Evolutionary conservation across 2,888 invertebrate genomes (phyloP), one percentile per base, ranked within the genome.

Genomic region (Cerastis leucographa): DNA sequence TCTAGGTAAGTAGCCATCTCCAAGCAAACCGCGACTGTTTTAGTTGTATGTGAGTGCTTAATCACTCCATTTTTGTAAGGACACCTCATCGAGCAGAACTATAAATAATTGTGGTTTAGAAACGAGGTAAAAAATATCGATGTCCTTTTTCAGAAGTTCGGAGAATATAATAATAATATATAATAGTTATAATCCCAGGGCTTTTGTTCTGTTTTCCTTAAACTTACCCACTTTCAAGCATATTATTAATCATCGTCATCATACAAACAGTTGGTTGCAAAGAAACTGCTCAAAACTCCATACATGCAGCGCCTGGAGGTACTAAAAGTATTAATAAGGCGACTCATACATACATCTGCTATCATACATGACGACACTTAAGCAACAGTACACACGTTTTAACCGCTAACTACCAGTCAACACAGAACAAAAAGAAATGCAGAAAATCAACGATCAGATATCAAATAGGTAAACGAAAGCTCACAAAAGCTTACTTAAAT

Each of bases 331-430:
- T 71, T 25, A 73, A 54, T 46, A 70, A 56, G n/a, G 56, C 66
- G 46, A n/a, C 56, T 56, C 29, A 66, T 64, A 80, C 74, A 49
- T 71, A 83, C 83, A 84, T 81, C 80, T 85, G 72, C 69, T 19
- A 12, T 14, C 46, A 61, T 78, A 71, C 61, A 83, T 25, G 74
- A 59, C 69, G 59, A 82, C 84, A 85, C 83, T 85, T 73, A 85
- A 77, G 81, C 76, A 76, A 71, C 71, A 74, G 54, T 69, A 84
- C 71, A 84, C 67, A 81, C 75, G 61, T 69, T 76, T 74, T 22
- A 82, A 85, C 81, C 68, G 71, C 81, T 75, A 71, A 80, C 85
- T 71, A 75, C 42, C 71, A 71, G 51, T 22, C 12, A 25, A 44
- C 64, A 65, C 40, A 25, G 2, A 7, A 69, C 59, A 72, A 75